Base-by-base conservation (phyloP, 2,888 invertebrate genomes). In the Dryococelus australis region DNA sequence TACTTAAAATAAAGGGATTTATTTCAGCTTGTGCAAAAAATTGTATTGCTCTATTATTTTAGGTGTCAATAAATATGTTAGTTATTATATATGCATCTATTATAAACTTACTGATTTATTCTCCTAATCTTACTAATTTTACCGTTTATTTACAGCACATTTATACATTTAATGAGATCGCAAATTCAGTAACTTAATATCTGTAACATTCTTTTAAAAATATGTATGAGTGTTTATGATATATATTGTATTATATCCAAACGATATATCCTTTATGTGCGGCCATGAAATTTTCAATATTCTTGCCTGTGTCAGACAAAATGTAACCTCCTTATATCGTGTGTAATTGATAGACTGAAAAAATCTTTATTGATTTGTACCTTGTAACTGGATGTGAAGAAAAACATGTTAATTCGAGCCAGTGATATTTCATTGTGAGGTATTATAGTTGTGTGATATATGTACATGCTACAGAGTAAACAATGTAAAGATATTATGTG, bases 391-490 rank as follows among this genome's bases (percentile, higher is more conserved):
- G 10, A 65, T 65, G 16, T 65, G 65, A 65, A 65, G 65, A 20
- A 65, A 24, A 65, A n/a, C 51, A 24, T 65, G 65, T 65, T 65
- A 65, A 65, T 65, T 65, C 65, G 65, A 65, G 65, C 65, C 65
- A 65, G 65, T 65, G 65, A 65, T 65, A 65, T 65, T 47, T 47
- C 47, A 65, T 65, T 65, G 65, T 65, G 65, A n/a, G n/a, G 65
- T 24, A 65, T 65, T n/a, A 65, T 65, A 65, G 65, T 65, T 65
- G 65, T 65, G 65, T 65, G 65, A 65, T 65, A 51, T 51, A 65
- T 65, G 65, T 65, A 65, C 65, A 65, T 65, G 65, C 65, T 65
- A 24, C 65, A 65, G n/a, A 10, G 20, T 16, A 65, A 65, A 24
- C 8, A 16, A 20, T n/a, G 65, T 20, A 65, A n/a, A 65, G 65